Evolutionary conservation across 1,140 invertebrate species (phyloP), one percentile per base, ranked within the genome.

Genomic region (Notospermus geniculatus): DNA sequence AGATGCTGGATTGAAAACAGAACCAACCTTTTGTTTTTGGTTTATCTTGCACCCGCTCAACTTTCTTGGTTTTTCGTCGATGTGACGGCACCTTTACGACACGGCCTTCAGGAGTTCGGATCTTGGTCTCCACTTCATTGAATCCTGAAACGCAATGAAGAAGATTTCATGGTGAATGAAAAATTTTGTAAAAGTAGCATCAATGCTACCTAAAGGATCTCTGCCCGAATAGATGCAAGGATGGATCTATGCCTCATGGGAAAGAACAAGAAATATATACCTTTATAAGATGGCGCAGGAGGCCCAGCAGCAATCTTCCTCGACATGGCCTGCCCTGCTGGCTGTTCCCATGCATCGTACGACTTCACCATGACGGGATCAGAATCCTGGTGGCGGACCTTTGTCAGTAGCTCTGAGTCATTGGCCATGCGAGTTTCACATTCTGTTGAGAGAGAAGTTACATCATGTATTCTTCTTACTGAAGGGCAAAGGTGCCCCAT

Each of bases 271-370:
- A 30, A 54, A 4, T 15, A n/a, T 52, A 57, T 62, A 77, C 75
- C 75, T 73, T 73, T 77, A 50, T 76, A 77, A 17, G 65, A 46
- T 5, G 73, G 74, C 2, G 66, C 36, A 39, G 75, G 65, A 11
- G 71, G 72, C 17, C 65, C 74, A 13, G 71, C 61, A 43, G 75
- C 75, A 30, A 77, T 64, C 60, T 77, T 77, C 19, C 75, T 65
- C 2, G 66, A 64, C 58, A 64, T 69, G n/a, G 67, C 61, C 29
- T 67, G 63, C 54, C 19, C 25, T n/a, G 46, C n/a, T 23, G 46
- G 25, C n/a, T 27, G n/a, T n/a, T 50, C 46, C 46, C 46, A 50
- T 5, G n/a, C 25, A 19, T 23, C n/a, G 9, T 27, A 27, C 25
- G 46, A 27, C 4, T 50, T 19, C n/a, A 50, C 4, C 25, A 50